These are phyloP conservation scores for Brachypalpus laphriformis DNA, from an alignment of 2,888 invertebrate genomes.

Conservation along the genomic window DNA sequence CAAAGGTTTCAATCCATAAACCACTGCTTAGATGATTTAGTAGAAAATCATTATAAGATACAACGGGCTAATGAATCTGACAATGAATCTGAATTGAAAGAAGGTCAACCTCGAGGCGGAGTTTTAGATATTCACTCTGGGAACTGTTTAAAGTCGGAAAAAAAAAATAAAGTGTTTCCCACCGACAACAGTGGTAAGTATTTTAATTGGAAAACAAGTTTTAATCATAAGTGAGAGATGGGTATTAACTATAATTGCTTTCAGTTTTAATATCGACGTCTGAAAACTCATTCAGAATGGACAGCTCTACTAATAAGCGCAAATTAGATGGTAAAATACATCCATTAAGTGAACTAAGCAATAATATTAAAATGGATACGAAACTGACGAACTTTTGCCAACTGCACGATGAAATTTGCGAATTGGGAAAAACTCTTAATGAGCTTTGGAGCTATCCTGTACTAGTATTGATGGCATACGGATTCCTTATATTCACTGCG, in stretches of 20 bases:
- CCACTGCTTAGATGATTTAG: constrained; percentile 76
- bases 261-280: constrained; percentile 56
- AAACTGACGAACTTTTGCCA: constrained; percentile 82
- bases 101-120: background rate
- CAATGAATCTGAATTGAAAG: background rate
- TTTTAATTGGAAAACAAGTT: background rate
- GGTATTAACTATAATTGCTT: no score
- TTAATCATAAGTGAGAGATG: no score
- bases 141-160: background rate
- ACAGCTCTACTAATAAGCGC: background rate
- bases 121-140: constrained; percentile 6
- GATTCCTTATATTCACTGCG: constrained; percentile 82
- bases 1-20: constrained; percentile 81
- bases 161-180: constrained; percentile 37
- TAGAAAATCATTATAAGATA: constrained; percentile 75
- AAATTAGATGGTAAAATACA: constrained; percentile 10
- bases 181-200: constrained; percentile 22
- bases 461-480: constrained; percentile 82
- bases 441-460: constrained; percentile 82
- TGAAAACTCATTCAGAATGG: constrained; percentile 35
- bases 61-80: background rate
- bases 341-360: constrained; percentile 77
- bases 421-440: constrained; percentile 81
- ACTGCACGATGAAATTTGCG: constrained; percentile 82
- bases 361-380: constrained; percentile 80